phyloP scores from a whole-genome alignment of 2,888 invertebrate genomes.

The Blera fallax region DNA sequence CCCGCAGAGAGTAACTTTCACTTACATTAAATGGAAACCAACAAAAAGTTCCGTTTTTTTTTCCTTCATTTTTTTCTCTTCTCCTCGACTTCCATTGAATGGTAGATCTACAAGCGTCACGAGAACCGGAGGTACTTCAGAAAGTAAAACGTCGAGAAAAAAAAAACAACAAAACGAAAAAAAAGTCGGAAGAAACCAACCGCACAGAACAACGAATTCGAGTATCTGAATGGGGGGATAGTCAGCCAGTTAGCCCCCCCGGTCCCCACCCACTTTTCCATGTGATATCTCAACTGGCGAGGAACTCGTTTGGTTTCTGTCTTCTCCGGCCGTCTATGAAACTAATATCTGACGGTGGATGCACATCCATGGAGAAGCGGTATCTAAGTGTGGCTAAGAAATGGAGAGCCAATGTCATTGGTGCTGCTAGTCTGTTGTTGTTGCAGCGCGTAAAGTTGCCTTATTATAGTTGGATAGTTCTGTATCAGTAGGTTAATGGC shows the following conservation, averaged over 20 bases:
- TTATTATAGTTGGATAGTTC: conserved; percentile 75
- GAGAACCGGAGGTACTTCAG: conserved; percentile 67
- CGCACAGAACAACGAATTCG: conserved; percentile 38
- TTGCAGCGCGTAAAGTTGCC: conserved; percentile 48
- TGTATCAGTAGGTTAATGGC: conserved; percentile 82
- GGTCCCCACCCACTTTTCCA: background rate
- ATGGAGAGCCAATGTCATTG: conserved; percentile 70
- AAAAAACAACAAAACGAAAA: conserved; percentile 10
- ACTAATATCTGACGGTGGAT: conserved; percentile 54
- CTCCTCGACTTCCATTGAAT: conserved; percentile 39
- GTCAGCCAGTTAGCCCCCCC: background rate
- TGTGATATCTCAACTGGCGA: conserved; percentile 61
- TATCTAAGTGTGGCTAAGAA: conserved; percentile 41
- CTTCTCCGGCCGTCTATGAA: conserved; percentile 46
- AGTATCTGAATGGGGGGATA: conserved; percentile 1
- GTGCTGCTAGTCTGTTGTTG: conserved; percentile 22
- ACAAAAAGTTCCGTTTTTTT: conserved; percentile 69
- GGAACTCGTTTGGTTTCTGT: conserved; percentile 48
- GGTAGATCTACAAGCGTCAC: conserved; percentile 23
- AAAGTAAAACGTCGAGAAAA: conserved; percentile 62
- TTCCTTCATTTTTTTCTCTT: conserved; percentile 62
- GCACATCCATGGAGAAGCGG: conserved; percentile 44
- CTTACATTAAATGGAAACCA: conserved; percentile 76
- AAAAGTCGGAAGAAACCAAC: conserved; percentile 63
- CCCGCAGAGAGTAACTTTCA: conserved; percentile 77